A percentile compares a stretch with the other conserved stretches of the same genome.
Conservation (phyloP, 2,113 vertebrate species). For the Pelmatolapia mariae region DNA sequence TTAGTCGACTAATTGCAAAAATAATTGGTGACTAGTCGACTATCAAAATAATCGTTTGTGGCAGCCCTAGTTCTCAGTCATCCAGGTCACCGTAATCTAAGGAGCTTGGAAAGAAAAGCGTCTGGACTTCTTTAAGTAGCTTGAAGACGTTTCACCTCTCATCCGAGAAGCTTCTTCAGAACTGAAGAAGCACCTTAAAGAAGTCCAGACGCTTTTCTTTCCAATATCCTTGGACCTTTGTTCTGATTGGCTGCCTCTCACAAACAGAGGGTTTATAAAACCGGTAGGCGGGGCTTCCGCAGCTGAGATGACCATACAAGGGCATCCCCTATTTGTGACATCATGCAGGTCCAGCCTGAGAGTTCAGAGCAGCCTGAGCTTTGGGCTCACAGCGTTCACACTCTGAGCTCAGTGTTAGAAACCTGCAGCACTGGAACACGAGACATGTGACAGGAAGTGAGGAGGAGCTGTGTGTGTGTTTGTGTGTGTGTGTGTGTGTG, state of each 20-base stretch:
- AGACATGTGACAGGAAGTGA: neutral
- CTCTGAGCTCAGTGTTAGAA: neutral
- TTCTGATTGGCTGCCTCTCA: neutral
- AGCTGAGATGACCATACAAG: neutral
- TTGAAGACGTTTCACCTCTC: neutral
- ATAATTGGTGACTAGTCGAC: neutral
- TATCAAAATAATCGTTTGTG: neutral
- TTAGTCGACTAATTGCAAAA: neutral
- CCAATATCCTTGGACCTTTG: neutral
- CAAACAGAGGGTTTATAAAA: neutral
- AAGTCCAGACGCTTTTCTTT: neutral
- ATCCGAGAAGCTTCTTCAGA: neutral
- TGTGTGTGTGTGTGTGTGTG: neutral
- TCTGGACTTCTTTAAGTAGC: neutral
- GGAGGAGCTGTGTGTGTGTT: neutral
- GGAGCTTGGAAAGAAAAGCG: rapidly evolving
- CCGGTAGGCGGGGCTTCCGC: neutral
- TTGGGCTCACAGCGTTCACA: neutral
- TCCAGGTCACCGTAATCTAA: neutral
- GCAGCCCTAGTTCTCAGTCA: neutral
- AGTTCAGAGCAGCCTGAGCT: neutral
- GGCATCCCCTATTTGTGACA: neutral
- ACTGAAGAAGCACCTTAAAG: neutral
- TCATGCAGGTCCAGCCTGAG: neutral
- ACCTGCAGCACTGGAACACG: neutral